Base-by-base conservation (phyloP, 2,888 invertebrate genomes). In the Lasioglossum morio region DNA sequence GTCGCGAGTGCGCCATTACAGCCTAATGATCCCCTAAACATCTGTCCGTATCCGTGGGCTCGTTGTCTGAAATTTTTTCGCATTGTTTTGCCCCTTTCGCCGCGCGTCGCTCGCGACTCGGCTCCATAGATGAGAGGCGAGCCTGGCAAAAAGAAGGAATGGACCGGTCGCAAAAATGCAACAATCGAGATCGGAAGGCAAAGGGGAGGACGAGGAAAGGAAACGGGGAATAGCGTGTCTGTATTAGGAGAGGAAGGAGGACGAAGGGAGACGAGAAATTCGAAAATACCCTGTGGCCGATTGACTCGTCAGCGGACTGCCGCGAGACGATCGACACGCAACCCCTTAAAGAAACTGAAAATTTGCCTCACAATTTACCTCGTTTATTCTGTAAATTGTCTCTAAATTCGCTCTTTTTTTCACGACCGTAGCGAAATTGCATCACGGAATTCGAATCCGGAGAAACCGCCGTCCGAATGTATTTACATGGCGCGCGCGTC, bases 301-400 rank as follows among this genome's bases (percentile, higher is more conserved):
- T 92, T 92, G 92, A 92, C 92, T 92, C 93, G 92, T 92, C 92
- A 92, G 87, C 85, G 63, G 69, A 80, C 86, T 86, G 85, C 82
- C 77, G 79, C 75, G 53, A 57, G 72, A 70, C 27, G 48, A 69
- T 77, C 72, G 82, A 72, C 91, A 92, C 92, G 92, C 91, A 83
- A 92, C 46, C 80, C 80, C 85, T 78, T 81, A 12, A 81, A 83
- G 72, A 73, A 81, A 85, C 83, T 79, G 74, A 72, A 86, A 89
- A 91, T 89, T 91, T 81, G 77, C 82, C 73, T 72, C 72, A 81
- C 85, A 91, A 91, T 91, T 92, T 84, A 79, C 81, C 81, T 81
- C 84, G 80, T 80, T 87, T 82, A 87, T 87, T 57, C 79, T 53
- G 48, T n/a, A 77, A 87, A 82, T 86, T 66, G 72, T 77, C 82